Percentiles rank a stretch among this genome's conserved stretches.
phyloP scores from a whole-genome alignment of 1,140 invertebrate genomes.

The Alviniconcha marisindica region DNA sequence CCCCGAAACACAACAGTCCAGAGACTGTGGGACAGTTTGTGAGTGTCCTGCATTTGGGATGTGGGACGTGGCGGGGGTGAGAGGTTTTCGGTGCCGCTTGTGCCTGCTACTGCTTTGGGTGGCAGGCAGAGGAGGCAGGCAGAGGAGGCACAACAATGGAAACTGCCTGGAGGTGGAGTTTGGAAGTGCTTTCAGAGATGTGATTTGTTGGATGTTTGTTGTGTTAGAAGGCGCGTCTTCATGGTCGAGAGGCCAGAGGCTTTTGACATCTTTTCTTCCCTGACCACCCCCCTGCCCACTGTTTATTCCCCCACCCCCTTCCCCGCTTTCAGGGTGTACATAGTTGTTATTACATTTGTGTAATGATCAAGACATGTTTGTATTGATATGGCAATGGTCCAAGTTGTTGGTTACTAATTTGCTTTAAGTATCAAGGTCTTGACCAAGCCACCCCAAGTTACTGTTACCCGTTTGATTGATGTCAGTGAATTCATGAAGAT shows the following conservation, averaged over 20 bases:
- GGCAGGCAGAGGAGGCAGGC: neutral
- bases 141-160: too few relatives aligned
- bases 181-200: slow-evolving; percentile 23
- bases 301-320: neutral
- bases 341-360: neutral
- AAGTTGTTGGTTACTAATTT: slow-evolving; percentile 25
- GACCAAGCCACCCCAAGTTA: neutral
- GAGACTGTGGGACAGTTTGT: too few relatives aligned
- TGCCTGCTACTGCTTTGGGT: neutral
- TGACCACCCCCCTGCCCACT: too few relatives aligned
- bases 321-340: neutral
- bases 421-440: slow-evolving; percentile 24
- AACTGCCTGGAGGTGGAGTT: neutral
- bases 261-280: too few relatives aligned
- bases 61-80: too few relatives aligned
- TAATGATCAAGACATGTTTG: slow-evolving; percentile 4
- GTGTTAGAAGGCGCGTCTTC: too few relatives aligned
- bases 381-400: slow-evolving; percentile 23
- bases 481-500: neutral
- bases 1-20: too few relatives aligned
- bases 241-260: too few relatives aligned
- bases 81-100: neutral
- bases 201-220: slow-evolving; percentile 14
- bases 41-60: too few relatives aligned
- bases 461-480: neutral